phyloP scores from a whole-genome alignment of 2,113 vertebrate species.

The Perca fluviatilis region DNA sequence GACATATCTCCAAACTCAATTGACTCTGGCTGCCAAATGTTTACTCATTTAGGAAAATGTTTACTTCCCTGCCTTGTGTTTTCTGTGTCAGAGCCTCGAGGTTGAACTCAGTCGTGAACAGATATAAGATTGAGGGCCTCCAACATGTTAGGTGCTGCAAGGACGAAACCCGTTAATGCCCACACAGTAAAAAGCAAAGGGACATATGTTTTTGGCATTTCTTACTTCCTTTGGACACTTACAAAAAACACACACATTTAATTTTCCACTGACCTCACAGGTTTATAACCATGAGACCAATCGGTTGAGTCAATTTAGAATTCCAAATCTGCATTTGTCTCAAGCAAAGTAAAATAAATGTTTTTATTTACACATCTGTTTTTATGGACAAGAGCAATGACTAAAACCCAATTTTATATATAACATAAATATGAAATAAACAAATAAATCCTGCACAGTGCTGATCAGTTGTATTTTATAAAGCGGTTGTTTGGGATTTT shows the following conservation, averaged over 20 bases:
- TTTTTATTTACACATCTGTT: background rate
- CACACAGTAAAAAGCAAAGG: background rate
- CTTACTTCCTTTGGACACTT: background rate
- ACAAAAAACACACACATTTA: background rate
- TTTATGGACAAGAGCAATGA: background rate
- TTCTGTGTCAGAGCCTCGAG: slow-evolving; percentile 53
- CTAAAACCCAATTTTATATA: background rate
- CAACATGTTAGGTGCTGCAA: slow-evolving; percentile 10
- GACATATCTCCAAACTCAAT: slow-evolving; percentile 69
- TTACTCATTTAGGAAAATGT: slow-evolving; percentile 71
- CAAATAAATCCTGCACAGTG: background rate
- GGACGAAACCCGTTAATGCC: background rate
- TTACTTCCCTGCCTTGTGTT: slow-evolving; percentile 61
- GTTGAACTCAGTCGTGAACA: slow-evolving; percentile 38
- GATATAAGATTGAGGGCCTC: background rate
- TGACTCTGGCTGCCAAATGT: slow-evolving; percentile 68
- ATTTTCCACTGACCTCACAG: background rate
- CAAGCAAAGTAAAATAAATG: background rate
- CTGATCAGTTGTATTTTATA: background rate
- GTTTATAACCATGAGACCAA: background rate
- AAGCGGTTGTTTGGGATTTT: background rate
- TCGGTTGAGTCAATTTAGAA: background rate
- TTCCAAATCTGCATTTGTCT: background rate
- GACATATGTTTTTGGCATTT: background rate
- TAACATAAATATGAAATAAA: background rate